Evolutionary conservation across 2,797 vertebrate species (phyloP), one percentile per base, ranked within the genome.

Genomic region (Peromyscus attwateri): DNA sequence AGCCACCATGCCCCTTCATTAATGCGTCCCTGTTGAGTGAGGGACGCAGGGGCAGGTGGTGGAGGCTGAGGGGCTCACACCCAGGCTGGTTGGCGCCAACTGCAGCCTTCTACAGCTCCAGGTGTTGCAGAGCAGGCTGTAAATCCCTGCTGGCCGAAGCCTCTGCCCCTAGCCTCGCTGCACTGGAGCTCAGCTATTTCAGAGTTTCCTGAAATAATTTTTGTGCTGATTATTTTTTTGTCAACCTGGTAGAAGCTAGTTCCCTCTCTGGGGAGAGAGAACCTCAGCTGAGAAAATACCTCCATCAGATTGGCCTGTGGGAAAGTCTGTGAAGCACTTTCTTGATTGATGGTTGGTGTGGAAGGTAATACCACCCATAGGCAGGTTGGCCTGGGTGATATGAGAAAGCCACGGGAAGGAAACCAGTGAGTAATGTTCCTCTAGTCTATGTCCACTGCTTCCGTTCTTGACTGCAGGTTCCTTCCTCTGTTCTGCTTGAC

Each of bases 151-250:
- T 90, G 89, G 97, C 71, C 62, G 43, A 46, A 14, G 37, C 80
- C 91, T 97, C 88, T 82, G 89, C 87, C 75, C 89, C 81, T 91
- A 82, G 96, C 71, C 66, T 88, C 34, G 27, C 70, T 75, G 90
- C n/a, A 5, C 89, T 80, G 90, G 91, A 97, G 76, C 95, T 92
- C 95, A 91, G 97, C 97, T 97, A 97, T 97, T 97, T 97, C 92
- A 64, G 94, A 95, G 87, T 70, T 11, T 40, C 34, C 52, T 43
- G 71, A 71, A 55, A 55, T 17, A 71, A 55, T 16, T 87, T 71
- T 23, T 16, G n/a, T 14, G 31, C 19, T 52, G 64, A 34, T 52
- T 68, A 16, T 16, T 34, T 84, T 83, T 55, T 46, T n/a, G 40
- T 34, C 62, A 85, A 7, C 43, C 19, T 68, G 29, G 11, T 66